Base-by-base conservation (phyloP, 2,113 vertebrate genomes). In the Zapus hudsonius region DNA sequence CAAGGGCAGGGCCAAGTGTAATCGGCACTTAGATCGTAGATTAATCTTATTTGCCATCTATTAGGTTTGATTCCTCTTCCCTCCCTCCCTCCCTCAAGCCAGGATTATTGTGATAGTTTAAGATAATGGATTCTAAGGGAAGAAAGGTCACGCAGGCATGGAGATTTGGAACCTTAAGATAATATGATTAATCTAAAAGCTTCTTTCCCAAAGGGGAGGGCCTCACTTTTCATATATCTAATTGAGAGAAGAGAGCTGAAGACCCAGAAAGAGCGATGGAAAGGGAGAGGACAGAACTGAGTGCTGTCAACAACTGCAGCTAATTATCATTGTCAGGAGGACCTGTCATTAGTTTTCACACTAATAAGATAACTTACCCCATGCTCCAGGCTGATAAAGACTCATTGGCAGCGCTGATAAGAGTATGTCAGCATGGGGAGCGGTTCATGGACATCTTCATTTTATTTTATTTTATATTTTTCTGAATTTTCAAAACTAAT, bases 161-260 rank as follows among this genome's bases (percentile, higher is more conserved):
- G 98, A 99, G 99, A 99, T 99, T 99, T 98, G 98, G 99, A 99
- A 99, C 98, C 99, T 98, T 98, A 99, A 99, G 99, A 99, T 99
- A 99, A 99, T 99, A 99, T 99, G 99, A 99, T 99, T 99, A 99
- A 99, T 99, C 99, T 99, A 99, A 99, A 99, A 99, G 99, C 99
- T 98, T 99, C 99, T 99, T 99, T 99, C 98, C 97, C 97, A 97
- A 98, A 98, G 97, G 98, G 99, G 98, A 98, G 98, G 99, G 98
- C 98, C 96, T 97, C 96, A 98, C 98, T 99, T 98, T 94, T 99
- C 99, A 99, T 98, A 98, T 81, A 97, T 98, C 98, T 99, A 99
- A 99, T 99, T 99, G 99, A 98, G 97, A 97, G 97, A 92, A 95
- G 96, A 94, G 93, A 96, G 67, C 98, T 94, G 96, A 98, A 98